Evolutionary conservation across 2,888 invertebrate species (phyloP), one percentile per base, ranked within the genome.

Genomic region (Junonia oenone): DNA sequence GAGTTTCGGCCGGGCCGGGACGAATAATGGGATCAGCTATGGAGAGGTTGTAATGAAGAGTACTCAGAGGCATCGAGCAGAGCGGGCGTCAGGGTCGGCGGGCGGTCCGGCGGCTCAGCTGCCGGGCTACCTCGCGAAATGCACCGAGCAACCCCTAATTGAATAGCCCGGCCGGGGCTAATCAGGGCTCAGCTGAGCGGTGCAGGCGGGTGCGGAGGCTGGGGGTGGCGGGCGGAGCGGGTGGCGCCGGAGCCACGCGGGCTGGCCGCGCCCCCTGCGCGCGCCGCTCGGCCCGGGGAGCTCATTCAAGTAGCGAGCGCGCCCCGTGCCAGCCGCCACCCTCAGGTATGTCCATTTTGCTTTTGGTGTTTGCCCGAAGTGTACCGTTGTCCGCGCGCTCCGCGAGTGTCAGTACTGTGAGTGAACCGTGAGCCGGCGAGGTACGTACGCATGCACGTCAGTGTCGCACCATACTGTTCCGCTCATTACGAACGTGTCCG

Each of bases 241-340:
- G 75, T 78, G 76, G 77, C 69, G 72, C 83, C 74, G 90, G 90
- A 91, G 88, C 87, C 88, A 87, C 88, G 89, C 88, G 82, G 89
- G 83, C 88, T 88, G 75, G 88, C 85, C 92, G 92, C 92, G 92
- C 93, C 90, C 90, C 91, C 85, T 87, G 88, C 90, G 90, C 91
- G 92, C 91, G 92, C 91, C 91, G 91, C 83, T 66, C 78, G 76
- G 75, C 78, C 78, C 85, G 91, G 90, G 73, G 72, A 72, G 79
- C 88, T 88, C 90, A 90, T 86, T 90, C 89, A 88, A 87, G 89
- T 89, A 81, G 83, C 85, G 79, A 85, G 83, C 84, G 85, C 83
- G 83, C 82, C 82, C 83, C 75, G 83, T 83, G 72, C 82, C 87
- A 83, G 90, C 87, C 87, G 89, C 84, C 81, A 83, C 83, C 82